phyloP scores from a whole-genome alignment of 2,113 vertebrate species.

The Bos taurus region ARS-UCD2.0 NC_037343.1:31664501-31665000 shows the following conservation, averaged over 20 bases:
- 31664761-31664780: slow-evolving; percentile 39
- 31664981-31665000: slow-evolving; percentile 30
- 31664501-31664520: not conserved
- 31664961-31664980: slow-evolving; percentile 39
- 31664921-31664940: slow-evolving; percentile 42
- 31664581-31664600: not conserved
- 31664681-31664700: not conserved
- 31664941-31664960: slow-evolving; percentile 62
- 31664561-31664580: not conserved
- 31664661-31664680: not conserved
- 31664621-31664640: not conserved
- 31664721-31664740: not conserved
- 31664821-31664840: not conserved
- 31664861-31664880: slow-evolving; percentile 12
- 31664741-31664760: not conserved
- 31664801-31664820: not conserved
- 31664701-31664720: not conserved
- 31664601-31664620: not conserved
- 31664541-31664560: not conserved
- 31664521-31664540: not conserved
- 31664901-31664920: slow-evolving; percentile 54
- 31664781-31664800: not conserved
- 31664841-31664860: slow-evolving; percentile 24
- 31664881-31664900: slow-evolving; percentile 46
- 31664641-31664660: not conserved